Evolutionary conservation across 2,113 vertebrate species (phyloP).

Genomic region (Lagopus muta): DNA sequence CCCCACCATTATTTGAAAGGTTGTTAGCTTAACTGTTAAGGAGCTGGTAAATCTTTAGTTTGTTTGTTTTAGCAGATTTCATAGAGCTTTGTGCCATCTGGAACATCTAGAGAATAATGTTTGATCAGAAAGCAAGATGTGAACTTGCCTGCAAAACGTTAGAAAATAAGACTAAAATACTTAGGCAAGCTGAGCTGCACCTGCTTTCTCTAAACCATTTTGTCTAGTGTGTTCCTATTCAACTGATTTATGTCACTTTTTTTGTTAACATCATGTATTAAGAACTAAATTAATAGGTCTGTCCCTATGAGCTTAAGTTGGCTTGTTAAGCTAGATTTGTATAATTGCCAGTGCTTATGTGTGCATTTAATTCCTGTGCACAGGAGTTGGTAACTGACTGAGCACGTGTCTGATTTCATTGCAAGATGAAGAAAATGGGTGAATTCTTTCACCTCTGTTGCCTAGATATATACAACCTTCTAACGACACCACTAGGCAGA

Average conservation of each 20-base stretch:
- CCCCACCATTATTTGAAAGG: not conserved
- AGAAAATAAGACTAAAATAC: not conserved
- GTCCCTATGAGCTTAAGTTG: not conserved
- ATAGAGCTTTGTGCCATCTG: not conserved
- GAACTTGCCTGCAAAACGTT: not conserved
- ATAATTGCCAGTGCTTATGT: not conserved
- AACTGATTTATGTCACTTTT: not conserved
- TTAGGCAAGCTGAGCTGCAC: not conserved
- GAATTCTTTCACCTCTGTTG: not conserved
- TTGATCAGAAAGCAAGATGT: not conserved
- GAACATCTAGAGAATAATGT: not conserved
- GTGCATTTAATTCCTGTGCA: not conserved
- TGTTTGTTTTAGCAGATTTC: not conserved
- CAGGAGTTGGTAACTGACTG: not conserved
- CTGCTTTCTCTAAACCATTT: not conserved
- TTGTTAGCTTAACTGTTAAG: not conserved
- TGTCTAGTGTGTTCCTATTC: not conserved
- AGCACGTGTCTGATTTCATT: not conserved
- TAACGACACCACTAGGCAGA: not conserved
- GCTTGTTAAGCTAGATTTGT: not conserved
- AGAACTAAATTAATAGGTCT: not conserved
- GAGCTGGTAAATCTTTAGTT: not conserved
- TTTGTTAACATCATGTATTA: not conserved
- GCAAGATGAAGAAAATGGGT: not conserved
- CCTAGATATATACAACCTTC: not conserved